Base-by-base conservation (phyloP, 2,113 vertebrate genomes). In the Patagioenas fasciata region DNA sequence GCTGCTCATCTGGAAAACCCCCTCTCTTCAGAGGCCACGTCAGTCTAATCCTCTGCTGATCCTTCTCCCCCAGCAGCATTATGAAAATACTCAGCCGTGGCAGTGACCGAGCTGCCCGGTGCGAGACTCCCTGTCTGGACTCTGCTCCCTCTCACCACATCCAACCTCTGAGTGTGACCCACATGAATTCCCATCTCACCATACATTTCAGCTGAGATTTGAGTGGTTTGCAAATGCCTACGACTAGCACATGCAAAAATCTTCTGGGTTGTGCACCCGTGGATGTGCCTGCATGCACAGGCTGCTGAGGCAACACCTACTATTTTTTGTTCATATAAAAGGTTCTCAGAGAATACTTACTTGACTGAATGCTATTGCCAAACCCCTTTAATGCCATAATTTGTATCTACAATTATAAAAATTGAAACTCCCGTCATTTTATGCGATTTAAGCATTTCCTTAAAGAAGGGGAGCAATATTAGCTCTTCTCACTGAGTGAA, bases 1-100 rank as follows among this genome's bases (percentile, higher is more conserved):
- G 74, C 78, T 85, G 85, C 70, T 89, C 54, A 31, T 38, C 53
- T 53, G 71, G 81, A 75, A 91, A 69, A n/a, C 6, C 10, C 29
- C 88, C 61, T 65, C 78, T 81, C 81, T 47, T 21, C 10, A 92
- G 66, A 44, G 66, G 50, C 34, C 66, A 57, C 5, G 4, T 65
- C 82, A 79, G 73, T 67, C 84, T 94, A 87, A 88, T 79, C 90
- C 85, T 85, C 85, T 64, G 87, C 81, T 75, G 78, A 85, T 64
- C 66, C 81, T 75, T 32, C 61, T 89, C 73, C 87, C 48, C 51
- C 29, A 20, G 53, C 74, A 85, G 71, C 82, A 14, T 31, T 44
- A 69, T 8, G 54, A 44, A 82, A 82, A 88, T 34, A 72, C 61
- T 32, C 60, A 60, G 24, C 44, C 32, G 10, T 0, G 0, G 72